phyloP scores from a whole-genome alignment of 2,888 invertebrate genomes.

The Marasmarcha lunaedactyla region DNA sequence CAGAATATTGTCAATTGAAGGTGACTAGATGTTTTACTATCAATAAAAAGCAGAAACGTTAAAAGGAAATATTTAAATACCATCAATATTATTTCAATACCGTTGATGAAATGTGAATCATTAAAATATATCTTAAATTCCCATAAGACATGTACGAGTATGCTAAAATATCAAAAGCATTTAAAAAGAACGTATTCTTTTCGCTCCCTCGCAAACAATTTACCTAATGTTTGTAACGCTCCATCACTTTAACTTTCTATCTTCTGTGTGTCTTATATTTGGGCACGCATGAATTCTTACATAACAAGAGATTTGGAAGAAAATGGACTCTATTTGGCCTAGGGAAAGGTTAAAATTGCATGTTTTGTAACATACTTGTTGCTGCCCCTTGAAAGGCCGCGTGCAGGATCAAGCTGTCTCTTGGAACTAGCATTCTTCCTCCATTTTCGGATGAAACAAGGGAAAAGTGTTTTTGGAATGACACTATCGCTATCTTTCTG shows the following conservation, averaged over 20 bases:
- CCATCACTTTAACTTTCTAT: constrained; percentile 47
- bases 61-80: too few relatives aligned
- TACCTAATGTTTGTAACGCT: constrained; percentile 38
- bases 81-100: too few relatives aligned
- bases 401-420: constrained; percentile 60
- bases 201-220: constrained; percentile 25
- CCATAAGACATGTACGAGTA: not conserved
- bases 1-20: constrained; percentile 21
- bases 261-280: constrained; percentile 32
- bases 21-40: constrained; percentile 19
- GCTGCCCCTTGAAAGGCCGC: constrained; percentile 46
- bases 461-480: constrained; percentile 51
- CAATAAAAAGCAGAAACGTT: too few relatives aligned
- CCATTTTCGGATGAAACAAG: constrained; percentile 48
- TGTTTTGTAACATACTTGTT: constrained; percentile 44
- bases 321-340: constrained; percentile 29
- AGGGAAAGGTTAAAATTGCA: constrained; percentile 32
- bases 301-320: constrained; percentile 17
- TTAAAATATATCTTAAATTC: not conserved
- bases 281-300: constrained; percentile 39
- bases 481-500: constrained; percentile 51
- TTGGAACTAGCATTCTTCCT: constrained; percentile 48
- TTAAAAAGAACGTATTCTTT: not conserved
- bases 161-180: not conserved
- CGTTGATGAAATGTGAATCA: too few relatives aligned